Evolutionary conservation across 2,888 invertebrate species (phyloP).

Genomic region (Coelopa pilipes): DNA sequence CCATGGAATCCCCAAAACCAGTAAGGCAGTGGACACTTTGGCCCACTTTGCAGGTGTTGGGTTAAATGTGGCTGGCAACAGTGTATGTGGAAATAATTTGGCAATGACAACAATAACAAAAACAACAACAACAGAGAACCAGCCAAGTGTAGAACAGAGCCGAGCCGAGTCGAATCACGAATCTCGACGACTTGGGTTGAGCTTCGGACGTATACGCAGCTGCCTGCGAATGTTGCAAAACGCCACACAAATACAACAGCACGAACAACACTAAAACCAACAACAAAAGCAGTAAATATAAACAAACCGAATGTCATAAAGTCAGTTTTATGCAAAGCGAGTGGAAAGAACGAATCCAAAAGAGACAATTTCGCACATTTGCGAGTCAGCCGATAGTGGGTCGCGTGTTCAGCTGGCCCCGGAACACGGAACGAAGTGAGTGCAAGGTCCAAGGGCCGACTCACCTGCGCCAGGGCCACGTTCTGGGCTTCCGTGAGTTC

Average conservation of each 20-base stretch:
- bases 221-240: neutral
- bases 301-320: neutral
- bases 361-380: neutral
- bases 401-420: neutral
- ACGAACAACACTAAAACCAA: too few species aligned
- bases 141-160: neutral
- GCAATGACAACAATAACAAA: neutral
- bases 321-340: neutral
- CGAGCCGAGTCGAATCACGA: neutral
- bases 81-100: neutral
- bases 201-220: neutral
- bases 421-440: too few species aligned
- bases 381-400: too few species aligned
- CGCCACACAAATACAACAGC: too few species aligned
- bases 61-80: neutral
- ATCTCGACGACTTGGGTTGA: neutral
- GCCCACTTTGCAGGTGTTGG: neutral
- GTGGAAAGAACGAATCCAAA: neutral
- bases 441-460: neutral
- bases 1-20: neutral
- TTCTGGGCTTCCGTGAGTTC: conserved; percentile 22
- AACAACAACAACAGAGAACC: conserved; percentile 4
- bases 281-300: neutral
- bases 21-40: neutral
- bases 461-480: conserved; percentile 33